phyloP scores from a whole-genome alignment of 2,888 invertebrate genomes.

The Ctena decussata region DNA sequence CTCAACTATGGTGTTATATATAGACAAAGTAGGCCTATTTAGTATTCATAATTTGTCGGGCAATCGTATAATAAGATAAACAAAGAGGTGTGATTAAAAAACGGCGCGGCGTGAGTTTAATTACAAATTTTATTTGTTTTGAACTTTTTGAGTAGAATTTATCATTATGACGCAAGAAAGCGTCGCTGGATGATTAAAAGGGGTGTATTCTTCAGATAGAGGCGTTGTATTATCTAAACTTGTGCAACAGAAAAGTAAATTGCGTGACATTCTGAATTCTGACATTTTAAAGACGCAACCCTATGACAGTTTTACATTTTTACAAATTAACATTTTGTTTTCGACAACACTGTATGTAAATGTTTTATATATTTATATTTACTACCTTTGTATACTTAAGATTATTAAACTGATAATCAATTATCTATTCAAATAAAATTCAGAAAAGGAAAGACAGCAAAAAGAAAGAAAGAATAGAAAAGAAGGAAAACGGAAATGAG shows the following conservation, averaged over 20 bases:
- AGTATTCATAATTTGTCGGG: background rate
- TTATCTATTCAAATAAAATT: no score
- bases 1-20: background rate
- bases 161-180: constrained; percentile 10
- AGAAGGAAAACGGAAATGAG: no score
- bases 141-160: background rate
- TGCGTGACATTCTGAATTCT: background rate
- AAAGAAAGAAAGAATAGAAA: no score
- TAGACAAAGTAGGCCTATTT: background rate
- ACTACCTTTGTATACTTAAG: no score
- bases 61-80: background rate
- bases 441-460: no score
- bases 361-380: no score
- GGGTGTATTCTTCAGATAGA: background rate
- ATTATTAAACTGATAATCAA: no score
- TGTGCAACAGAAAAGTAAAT: background rate
- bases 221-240: background rate
- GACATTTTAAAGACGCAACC: background rate
- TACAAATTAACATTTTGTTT: no score
- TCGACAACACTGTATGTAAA: no score
- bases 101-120: background rate
- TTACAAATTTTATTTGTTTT: background rate
- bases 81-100: background rate
- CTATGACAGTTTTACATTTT: no score
- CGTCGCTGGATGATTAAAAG: background rate